Conservation (phyloP, 1,140 invertebrate species). For the Himalopsyche phryganea region DNA sequence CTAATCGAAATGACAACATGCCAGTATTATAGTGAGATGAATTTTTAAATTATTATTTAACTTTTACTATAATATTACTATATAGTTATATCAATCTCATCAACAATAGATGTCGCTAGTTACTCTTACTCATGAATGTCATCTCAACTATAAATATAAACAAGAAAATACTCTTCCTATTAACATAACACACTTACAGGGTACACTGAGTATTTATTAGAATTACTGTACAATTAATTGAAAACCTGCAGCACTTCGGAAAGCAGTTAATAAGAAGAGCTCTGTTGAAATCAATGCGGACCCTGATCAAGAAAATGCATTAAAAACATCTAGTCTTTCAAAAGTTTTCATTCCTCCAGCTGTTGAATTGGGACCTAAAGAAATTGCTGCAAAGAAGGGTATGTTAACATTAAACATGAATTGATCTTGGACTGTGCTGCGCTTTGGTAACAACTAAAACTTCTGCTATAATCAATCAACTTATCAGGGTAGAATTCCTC, state of each 20-base stretch:
- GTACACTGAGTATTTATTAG: no score
- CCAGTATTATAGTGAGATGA: no score
- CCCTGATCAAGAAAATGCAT: neutral
- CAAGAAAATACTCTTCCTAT: no score
- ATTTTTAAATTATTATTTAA: no score
- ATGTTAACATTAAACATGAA: conserved; percentile 34
- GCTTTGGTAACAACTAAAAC: neutral
- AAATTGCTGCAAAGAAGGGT: conserved; percentile 45
- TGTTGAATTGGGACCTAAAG: conserved; percentile 33
- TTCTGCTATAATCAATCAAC: neutral
- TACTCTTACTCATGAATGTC: no score
- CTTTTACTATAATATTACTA: no score
- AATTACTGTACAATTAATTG: no score
- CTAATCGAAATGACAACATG: no score
- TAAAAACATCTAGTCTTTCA: conserved; percentile 16
- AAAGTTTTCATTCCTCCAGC: conserved; percentile 3
- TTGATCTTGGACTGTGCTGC: neutral
- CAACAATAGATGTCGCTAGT: no score
- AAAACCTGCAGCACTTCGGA: conserved; percentile 10
- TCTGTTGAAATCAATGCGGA: conserved; percentile 19
- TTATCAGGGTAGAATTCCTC: neutral
- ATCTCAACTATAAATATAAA: no score
- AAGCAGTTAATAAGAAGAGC: conserved; percentile 27
- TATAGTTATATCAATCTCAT: no score
- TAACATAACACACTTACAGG: no score